Percentiles rank a stretch among this genome's conserved stretches.
Conservation (phyloP, 2,113 vertebrate genomes). For the Cephalopholis sonnerati region DNA sequence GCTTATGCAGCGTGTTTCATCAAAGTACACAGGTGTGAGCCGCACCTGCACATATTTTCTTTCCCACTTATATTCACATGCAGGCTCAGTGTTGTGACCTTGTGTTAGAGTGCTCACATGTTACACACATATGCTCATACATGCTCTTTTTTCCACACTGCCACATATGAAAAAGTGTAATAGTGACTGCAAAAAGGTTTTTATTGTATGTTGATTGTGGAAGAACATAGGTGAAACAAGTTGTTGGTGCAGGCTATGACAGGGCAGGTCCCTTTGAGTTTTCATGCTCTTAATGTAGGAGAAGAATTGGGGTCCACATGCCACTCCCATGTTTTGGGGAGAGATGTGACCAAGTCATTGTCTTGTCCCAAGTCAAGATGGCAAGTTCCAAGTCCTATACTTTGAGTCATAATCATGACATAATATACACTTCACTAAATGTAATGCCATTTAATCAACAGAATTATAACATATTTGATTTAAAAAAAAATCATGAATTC, state of each 20-base stretch:
- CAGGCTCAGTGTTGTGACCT: conserved; percentile 19
- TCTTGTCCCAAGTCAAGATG: too few species aligned
- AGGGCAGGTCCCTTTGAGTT: conserved; percentile 5
- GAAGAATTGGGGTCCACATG: background rate
- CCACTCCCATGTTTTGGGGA: background rate
- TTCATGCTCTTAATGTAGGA: conserved; percentile 14
- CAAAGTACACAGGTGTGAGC: conserved; percentile 38
- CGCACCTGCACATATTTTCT: background rate
- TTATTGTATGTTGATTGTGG: conserved; percentile 16
- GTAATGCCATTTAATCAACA: too few species aligned
- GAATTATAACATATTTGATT: too few species aligned
- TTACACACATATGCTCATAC: conserved; percentile 22
- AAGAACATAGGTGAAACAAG: conserved; percentile 7
- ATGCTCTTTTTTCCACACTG: background rate
- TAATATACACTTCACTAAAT: too few species aligned
- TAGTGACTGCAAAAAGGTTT: conserved; percentile 6
- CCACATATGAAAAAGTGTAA: background rate
- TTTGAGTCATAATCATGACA: too few species aligned
- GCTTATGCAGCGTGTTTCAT: conserved; percentile 19
- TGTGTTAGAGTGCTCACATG: conserved; percentile 8
- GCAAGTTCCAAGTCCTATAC: too few species aligned
- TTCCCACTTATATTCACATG: background rate
- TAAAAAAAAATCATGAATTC: too few species aligned
- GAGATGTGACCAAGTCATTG: too few species aligned
- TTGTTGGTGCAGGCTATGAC: background rate